Evolutionary conservation across 1,140 invertebrate species (phyloP).

Genomic region (Drosophila mauritiana): DNA sequence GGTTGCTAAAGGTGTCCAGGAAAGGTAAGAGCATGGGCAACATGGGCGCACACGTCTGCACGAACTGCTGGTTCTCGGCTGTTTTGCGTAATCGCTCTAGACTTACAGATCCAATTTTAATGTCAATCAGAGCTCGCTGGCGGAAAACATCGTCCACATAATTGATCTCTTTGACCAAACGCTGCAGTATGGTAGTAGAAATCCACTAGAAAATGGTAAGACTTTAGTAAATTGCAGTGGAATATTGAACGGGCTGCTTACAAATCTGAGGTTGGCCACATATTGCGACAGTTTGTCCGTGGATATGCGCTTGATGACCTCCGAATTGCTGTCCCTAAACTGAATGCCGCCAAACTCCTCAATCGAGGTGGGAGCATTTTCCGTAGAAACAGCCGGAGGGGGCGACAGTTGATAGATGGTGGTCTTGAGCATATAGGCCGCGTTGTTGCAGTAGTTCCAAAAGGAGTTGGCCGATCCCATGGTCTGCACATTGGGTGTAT

Average conservation of each 20-base stretch:
- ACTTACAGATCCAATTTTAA: constrained; percentile 89
- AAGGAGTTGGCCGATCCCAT: constrained; percentile 69
- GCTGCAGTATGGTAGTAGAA: constrained; percentile 90
- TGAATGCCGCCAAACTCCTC: constrained; percentile 70
- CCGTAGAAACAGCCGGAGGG: constrained; percentile 48
- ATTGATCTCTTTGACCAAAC: constrained; percentile 89
- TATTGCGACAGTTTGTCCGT: constrained; percentile 79
- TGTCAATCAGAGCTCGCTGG: constrained; percentile 89
- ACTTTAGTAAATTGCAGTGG: neutral
- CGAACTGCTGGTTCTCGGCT: constrained; percentile 86
- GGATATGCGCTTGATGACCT: constrained; percentile 78
- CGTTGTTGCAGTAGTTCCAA: constrained; percentile 83
- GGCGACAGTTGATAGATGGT: constrained; percentile 81
- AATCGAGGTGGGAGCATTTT: constrained; percentile 67
- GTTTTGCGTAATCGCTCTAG: constrained; percentile 90
- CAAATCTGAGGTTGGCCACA: constrained; percentile 77
- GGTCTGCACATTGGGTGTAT: constrained; percentile 43
- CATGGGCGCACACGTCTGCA: constrained; percentile 88
- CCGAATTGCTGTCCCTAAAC: constrained; percentile 77
- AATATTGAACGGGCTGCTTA: constrained; percentile 13
- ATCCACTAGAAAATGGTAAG: constrained; percentile 88
- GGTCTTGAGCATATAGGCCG: constrained; percentile 73
- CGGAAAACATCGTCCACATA: constrained; percentile 88
- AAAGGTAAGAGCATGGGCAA: constrained; percentile 90
- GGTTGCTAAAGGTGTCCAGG: constrained; percentile 91